These are phyloP conservation scores for Intellagama lesueurii DNA, from an alignment of 2,797 vertebrate genomes.

Conservation along the genomic window DNA sequence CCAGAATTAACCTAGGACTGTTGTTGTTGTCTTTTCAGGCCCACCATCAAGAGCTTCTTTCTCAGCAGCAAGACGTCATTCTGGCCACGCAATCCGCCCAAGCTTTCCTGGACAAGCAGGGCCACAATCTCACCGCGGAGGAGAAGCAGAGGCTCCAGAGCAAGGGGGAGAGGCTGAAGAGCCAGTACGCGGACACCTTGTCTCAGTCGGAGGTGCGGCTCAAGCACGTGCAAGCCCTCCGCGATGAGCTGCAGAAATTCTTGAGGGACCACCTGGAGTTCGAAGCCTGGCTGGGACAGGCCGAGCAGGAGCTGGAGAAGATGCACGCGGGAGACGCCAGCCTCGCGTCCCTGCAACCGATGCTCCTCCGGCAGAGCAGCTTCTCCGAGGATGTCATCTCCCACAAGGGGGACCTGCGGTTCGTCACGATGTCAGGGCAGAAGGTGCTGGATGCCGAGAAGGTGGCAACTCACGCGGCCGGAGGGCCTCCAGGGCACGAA, in stretches of 20 bases:
- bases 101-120: slow-evolving; percentile 88
- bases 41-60: slow-evolving; percentile 89
- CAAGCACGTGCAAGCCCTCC: slow-evolving; percentile 85
- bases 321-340: slow-evolving; percentile 81
- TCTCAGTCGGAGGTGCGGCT: slow-evolving; percentile 85
- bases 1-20: neutral
- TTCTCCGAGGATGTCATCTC: slow-evolving; percentile 94
- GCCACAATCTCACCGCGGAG: slow-evolving; percentile 83
- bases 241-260: slow-evolving; percentile 93
- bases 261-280: slow-evolving; percentile 88
- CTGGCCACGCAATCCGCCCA: slow-evolving; percentile 88
- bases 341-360: slow-evolving; percentile 74
- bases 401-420: slow-evolving; percentile 96
- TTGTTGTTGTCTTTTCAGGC: slow-evolving; percentile 71
- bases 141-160: slow-evolving; percentile 82
- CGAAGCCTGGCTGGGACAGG: slow-evolving; percentile 88
- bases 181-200: slow-evolving; percentile 83
- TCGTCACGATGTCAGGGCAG: slow-evolving; percentile 94
- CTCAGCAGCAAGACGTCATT: slow-evolving; percentile 91
- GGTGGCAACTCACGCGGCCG: slow-evolving; percentile 56
- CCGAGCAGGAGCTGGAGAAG: slow-evolving; percentile 85
- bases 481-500: slow-evolving; percentile 71
- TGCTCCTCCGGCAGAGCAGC: slow-evolving; percentile 87
- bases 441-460: slow-evolving; percentile 91
- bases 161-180: slow-evolving; percentile 84